Conservation (phyloP, 2,888 invertebrate species). For the Ypsolopha scabrella region DNA sequence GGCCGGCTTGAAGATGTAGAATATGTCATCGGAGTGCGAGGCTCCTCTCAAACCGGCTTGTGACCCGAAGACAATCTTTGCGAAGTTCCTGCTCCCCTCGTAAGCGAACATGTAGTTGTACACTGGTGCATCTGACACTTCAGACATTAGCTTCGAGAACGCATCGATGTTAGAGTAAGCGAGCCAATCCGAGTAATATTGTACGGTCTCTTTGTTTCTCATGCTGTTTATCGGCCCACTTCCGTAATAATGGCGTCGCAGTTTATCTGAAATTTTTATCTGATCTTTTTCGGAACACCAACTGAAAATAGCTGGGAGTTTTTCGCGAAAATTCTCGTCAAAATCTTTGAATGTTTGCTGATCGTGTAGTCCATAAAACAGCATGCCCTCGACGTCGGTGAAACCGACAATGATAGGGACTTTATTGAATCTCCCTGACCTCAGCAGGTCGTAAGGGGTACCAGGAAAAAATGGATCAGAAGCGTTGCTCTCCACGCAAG, state of each 20-base stretch:
- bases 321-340: slow-evolving; percentile 35
- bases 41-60: slow-evolving; percentile 24
- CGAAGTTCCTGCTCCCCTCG: slow-evolving; percentile 44
- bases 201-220: slow-evolving; percentile 24
- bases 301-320: slow-evolving; percentile 45
- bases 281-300: slow-evolving; percentile 35
- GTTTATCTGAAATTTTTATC: slow-evolving; percentile 25
- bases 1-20: slow-evolving; percentile 51
- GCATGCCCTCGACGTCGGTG: slow-evolving; percentile 39
- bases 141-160: slow-evolving; percentile 33
- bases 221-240: slow-evolving; percentile 20
- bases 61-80: slow-evolving; percentile 28
- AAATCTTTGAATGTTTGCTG: slow-evolving; percentile 30
- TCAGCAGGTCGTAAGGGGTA: slow-evolving; percentile 42
- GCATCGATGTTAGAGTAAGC: slow-evolving; percentile 33
- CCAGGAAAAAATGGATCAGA: slow-evolving; percentile 44
- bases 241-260: slow-evolving; percentile 45
- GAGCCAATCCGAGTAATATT: slow-evolving; percentile 50
- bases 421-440: slow-evolving; percentile 39
- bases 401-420: slow-evolving; percentile 48
- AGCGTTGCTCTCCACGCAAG: slow-evolving; percentile 40
- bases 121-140: slow-evolving; percentile 33
- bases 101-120: slow-evolving; percentile 50
- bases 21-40: slow-evolving; percentile 50
- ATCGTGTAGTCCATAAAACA: slow-evolving; percentile 44